Conservation (phyloP, 2,888 invertebrate species). For the Agrochola lota region DNA sequence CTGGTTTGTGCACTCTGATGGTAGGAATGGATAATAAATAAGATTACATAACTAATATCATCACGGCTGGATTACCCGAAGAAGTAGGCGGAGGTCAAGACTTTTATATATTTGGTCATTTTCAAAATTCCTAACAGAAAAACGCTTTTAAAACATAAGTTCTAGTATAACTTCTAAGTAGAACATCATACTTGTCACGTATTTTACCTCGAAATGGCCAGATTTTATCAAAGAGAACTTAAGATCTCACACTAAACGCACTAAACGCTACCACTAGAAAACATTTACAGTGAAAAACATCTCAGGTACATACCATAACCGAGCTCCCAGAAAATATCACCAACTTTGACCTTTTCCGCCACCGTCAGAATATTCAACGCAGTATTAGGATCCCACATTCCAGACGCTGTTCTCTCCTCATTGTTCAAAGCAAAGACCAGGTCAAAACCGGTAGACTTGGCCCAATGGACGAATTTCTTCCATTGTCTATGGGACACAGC, state of each 20-base stretch:
- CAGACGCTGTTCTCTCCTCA: conserved; percentile 84
- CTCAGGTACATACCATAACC: conserved; percentile 90
- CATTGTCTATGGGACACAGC: conserved; percentile 77
- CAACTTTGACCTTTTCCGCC: conserved; percentile 91
- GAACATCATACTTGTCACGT: too few relatives aligned
- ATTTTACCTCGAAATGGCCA: not conserved
- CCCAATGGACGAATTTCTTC: conserved; percentile 87
- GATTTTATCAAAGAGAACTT: too few relatives aligned
- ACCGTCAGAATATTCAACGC: conserved; percentile 92
- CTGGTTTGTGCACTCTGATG: conserved; percentile 88
- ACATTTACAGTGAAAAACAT: too few relatives aligned
- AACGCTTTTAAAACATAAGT: too few relatives aligned
- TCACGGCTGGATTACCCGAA: too few relatives aligned
- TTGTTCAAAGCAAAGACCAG: conserved; percentile 93
- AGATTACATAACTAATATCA: too few relatives aligned
- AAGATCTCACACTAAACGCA: not conserved
- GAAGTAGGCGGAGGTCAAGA: too few relatives aligned
- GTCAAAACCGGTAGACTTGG: conserved; percentile 90
- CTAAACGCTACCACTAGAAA: too few relatives aligned
- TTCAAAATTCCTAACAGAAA: too few relatives aligned
- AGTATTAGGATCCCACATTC: conserved; percentile 93
- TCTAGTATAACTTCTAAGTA: too few relatives aligned
- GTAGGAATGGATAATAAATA: too few relatives aligned
- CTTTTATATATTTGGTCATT: too few relatives aligned
- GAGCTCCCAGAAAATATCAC: conserved; percentile 93